Conservation (phyloP, 2,797 vertebrate species). For the Galagoides demidoff region DNA sequence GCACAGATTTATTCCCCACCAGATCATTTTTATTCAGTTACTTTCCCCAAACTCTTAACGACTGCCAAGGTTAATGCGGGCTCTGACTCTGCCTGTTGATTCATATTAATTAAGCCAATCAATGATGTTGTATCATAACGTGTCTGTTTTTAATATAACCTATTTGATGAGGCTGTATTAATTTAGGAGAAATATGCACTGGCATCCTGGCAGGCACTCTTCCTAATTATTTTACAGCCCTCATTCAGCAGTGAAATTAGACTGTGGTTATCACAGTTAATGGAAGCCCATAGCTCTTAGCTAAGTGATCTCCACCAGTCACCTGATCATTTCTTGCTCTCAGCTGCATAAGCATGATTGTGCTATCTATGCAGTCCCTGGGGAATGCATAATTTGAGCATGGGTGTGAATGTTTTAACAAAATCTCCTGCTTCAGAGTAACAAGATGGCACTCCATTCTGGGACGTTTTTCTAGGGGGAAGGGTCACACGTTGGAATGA, state of each 20-base stretch:
- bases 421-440: slow-evolving; percentile 57
- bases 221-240: slow-evolving; percentile 75
- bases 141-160: slow-evolving; percentile 79
- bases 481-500: slow-evolving; percentile 23
- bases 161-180: slow-evolving; percentile 75
- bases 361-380: not conserved
- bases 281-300: slow-evolving; percentile 69
- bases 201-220: slow-evolving; percentile 63
- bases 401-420: slow-evolving; percentile 62
- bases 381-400: slow-evolving; percentile 53
- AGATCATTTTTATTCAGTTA: slow-evolving; percentile 43
- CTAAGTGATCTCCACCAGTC: slow-evolving; percentile 68
- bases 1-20: slow-evolving; percentile 20
- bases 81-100: slow-evolving; percentile 74
- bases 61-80: slow-evolving; percentile 72
- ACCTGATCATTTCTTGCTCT: slow-evolving; percentile 68
- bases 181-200: slow-evolving; percentile 75
- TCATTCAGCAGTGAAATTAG: slow-evolving; percentile 72
- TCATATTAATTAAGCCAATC: slow-evolving; percentile 82
- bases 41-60: slow-evolving; percentile 43
- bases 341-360: slow-evolving; percentile 52
- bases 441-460: slow-evolving; percentile 57
- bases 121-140: slow-evolving; percentile 65
- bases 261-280: slow-evolving; percentile 68
- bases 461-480: slow-evolving; percentile 34